Percentiles rank a stretch among this genome's conserved stretches.
Conservation (phyloP, 2,113 vertebrate genomes). For the Ia io region DNA sequence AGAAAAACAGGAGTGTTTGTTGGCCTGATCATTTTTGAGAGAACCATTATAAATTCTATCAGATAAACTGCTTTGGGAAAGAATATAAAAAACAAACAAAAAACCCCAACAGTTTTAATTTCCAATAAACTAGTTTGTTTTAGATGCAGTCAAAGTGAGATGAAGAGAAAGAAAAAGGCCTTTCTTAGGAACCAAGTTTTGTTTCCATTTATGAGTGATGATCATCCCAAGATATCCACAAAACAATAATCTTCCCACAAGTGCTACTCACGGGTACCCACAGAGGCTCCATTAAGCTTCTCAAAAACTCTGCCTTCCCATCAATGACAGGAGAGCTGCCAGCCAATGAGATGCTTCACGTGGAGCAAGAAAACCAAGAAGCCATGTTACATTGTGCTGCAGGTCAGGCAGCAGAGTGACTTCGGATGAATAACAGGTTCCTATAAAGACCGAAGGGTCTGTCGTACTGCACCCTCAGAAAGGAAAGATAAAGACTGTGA, state of each 20-base stretch:
- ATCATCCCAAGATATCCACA: neutral
- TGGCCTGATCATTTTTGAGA: neutral
- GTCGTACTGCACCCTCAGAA: slow-evolving; percentile 49
- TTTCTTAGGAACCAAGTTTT: slow-evolving; percentile 36
- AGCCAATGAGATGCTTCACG: slow-evolving; percentile 59
- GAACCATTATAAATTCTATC: slow-evolving; percentile 3
- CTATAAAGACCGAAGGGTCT: slow-evolving; percentile 57
- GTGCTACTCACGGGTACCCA: neutral
- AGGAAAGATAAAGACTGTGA: slow-evolving; percentile 65
- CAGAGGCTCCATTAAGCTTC: neutral
- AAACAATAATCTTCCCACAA: slow-evolving; percentile 26
- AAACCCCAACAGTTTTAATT: neutral
- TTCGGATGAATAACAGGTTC: slow-evolving; percentile 61
- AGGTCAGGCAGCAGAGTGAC: slow-evolving; percentile 51
- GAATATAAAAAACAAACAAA: neutral
- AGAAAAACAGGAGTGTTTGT: slow-evolving; percentile 23
- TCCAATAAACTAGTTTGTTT: neutral
- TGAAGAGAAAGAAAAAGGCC: slow-evolving; percentile 5
- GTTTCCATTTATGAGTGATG: neutral
- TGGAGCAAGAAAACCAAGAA: slow-evolving; percentile 43
- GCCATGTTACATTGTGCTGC: slow-evolving; percentile 13
- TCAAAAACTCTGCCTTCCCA: slow-evolving; percentile 43
- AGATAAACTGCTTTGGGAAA: slow-evolving; percentile 11
- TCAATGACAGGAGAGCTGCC: neutral
- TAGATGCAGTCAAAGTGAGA: slow-evolving; percentile 22